Evolutionary conservation across 2,797 vertebrate species (phyloP), one percentile per base, ranked within the genome.

Genomic region (Rhynchotus rufescens): DNA sequence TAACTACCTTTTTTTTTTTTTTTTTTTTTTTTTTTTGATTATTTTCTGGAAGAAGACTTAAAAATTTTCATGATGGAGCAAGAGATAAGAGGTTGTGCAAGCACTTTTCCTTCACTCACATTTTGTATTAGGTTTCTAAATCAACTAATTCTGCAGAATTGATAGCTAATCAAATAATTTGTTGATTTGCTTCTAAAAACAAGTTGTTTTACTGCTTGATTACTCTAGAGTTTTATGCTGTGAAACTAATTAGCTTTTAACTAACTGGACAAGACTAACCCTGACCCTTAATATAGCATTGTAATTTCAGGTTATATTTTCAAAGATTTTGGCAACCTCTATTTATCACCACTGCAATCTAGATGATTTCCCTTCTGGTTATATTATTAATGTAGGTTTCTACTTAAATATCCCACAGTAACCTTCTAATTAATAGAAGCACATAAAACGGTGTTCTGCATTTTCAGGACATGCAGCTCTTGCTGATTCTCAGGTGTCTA

Each of bases 231-330:
- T n/a, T 88, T 92, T 95, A 62, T 92, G 51, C 57, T 87, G 75
- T 94, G 84, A 95, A 90, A 95, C 79, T 93, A 94, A 96, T 97
- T 95, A 94, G 72, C 51, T 74, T 88, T 94, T 81, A 44, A 90
- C 61, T 87, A 67, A 94, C 90, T 6, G 72, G 95, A 92, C 84
- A 91, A 93, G 91, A 40, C 52, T 80, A 49, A 22, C 45, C 76
- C 60, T 95, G 94, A 94, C 94, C 66, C 65, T 96, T 89, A 78
- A 84, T 67, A 64, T 15, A 80, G 15, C 26, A 56, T 4, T 93
- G 84, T 93, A 89, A 88, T 80, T 94, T 91, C 47, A 84, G 90
- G 73, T 64, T 86, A 56, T 85, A 88, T 71, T 12, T 96, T 89
- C 82, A 96, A 95, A 91, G 81, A 94, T 96, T 77, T 60, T 30